Conservation (phyloP, 2,888 invertebrate genomes). For the Idaea aversata region DNA sequence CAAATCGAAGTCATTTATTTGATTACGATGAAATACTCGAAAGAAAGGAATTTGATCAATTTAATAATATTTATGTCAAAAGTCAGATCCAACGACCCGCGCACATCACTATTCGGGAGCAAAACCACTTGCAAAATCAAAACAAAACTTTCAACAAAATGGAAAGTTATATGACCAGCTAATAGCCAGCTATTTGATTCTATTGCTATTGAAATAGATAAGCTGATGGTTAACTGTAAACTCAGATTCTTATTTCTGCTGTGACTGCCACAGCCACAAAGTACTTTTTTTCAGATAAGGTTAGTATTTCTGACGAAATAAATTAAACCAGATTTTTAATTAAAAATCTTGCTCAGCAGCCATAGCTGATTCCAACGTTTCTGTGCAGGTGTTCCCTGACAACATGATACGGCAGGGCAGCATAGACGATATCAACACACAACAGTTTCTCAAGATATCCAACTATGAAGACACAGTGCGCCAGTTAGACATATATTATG, state of each 20-base stretch:
- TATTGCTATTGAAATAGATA: not conserved
- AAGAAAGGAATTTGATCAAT: too few relatives aligned
- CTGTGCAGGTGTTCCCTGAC: constrained; percentile 51
- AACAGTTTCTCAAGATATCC: constrained; percentile 89
- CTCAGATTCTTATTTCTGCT: too few relatives aligned
- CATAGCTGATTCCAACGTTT: not conserved
- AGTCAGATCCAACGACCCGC: not conserved
- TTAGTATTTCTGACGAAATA: too few relatives aligned
- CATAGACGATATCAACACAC: constrained; percentile 88
- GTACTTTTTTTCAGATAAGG: too few relatives aligned
- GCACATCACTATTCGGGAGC: not conserved
- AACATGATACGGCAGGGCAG: constrained; percentile 82
- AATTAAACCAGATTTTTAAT: too few relatives aligned
- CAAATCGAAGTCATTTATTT: too few relatives aligned
- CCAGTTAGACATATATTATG: constrained; percentile 96
- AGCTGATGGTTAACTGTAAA: not conserved
- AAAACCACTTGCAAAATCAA: not conserved
- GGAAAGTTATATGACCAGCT: not conserved
- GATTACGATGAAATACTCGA: too few relatives aligned
- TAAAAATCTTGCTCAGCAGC: too few relatives aligned
- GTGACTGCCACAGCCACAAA: too few relatives aligned
- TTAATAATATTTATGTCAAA: too few relatives aligned
- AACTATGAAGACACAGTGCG: constrained; percentile 95
- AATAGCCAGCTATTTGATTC: not conserved
- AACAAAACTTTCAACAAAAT: not conserved